Conservation (phyloP, 2,888 invertebrate genomes). For the Paralinhomoeus sp. region DNA sequence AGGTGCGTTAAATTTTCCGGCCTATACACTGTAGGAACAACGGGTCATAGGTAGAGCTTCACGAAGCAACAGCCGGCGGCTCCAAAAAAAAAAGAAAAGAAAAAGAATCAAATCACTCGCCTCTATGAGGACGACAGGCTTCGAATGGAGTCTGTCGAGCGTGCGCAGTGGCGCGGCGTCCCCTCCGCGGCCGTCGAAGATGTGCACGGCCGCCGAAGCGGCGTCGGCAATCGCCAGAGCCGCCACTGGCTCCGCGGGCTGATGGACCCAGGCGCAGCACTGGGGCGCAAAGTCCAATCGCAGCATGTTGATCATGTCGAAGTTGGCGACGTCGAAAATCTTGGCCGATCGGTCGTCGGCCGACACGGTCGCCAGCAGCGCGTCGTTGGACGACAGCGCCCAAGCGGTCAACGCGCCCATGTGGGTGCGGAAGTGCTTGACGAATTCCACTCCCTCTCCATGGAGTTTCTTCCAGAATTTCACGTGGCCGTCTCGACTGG, state of each 20-base stretch:
- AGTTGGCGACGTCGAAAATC: conserved; percentile 88
- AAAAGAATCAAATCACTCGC: too few relatives aligned
- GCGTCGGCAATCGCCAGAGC: conserved; percentile 29
- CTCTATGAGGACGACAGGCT: conserved; percentile 56
- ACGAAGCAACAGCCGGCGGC: too few relatives aligned
- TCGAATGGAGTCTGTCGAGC: conserved; percentile 57
- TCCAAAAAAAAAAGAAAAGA: too few relatives aligned
- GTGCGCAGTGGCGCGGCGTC: conserved; percentile 47
- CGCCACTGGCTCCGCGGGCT: conserved; percentile 60
- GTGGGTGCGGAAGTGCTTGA: conserved; percentile 91
- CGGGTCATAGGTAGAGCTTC: too few relatives aligned
- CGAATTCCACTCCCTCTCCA: conserved; percentile 86
- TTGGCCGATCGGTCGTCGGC: conserved; percentile 76
- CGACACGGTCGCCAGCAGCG: conserved; percentile 69
- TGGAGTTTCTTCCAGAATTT: conserved; percentile 93
- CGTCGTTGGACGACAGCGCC: conserved; percentile 61
- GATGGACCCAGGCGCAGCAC: conserved; percentile 27
- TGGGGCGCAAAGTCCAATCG: conserved; percentile 5
- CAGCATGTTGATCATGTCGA: conserved; percentile 98
- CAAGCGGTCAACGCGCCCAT: too few relatives aligned
- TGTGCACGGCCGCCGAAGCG: conserved; percentile 46
- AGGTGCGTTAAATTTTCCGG: too few relatives aligned
- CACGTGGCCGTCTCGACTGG: conserved; percentile 82
- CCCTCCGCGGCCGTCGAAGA: conserved; percentile 67
- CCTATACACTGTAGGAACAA: too few relatives aligned